These are phyloP conservation scores for Octodon degus DNA, from an alignment of 2,113 vertebrate species.

Conservation along the genomic window DNA sequence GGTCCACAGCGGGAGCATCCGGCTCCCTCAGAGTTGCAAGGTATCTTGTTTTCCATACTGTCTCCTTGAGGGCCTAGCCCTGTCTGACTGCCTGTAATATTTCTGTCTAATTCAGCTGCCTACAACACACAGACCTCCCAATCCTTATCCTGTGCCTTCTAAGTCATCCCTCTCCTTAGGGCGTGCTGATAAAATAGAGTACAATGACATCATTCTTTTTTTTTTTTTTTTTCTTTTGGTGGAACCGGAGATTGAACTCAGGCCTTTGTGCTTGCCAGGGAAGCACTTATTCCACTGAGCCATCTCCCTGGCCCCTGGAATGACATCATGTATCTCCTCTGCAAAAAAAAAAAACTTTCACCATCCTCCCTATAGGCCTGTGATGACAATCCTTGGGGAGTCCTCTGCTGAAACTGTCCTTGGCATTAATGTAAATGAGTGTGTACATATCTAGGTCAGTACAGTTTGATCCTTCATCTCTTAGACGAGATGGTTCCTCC, in stretches of 20 bases:
- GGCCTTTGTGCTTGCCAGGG: no score
- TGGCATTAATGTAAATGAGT: not conserved
- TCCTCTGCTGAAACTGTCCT: not conserved
- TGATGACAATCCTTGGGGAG: not conserved
- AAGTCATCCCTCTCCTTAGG: not conserved
- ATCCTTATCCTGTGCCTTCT: not conserved
- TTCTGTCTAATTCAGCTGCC: no score
- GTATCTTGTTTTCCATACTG: no score
- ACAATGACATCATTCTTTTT: not conserved
- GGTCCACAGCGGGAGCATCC: no score
- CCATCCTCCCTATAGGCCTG: not conserved
- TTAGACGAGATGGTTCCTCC: not conserved
- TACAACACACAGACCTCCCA: not conserved
- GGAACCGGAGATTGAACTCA: no score
- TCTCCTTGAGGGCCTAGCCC: no score
- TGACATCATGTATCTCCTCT: not conserved
- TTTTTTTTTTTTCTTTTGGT: no score
- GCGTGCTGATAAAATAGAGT: not conserved
- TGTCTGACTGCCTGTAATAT: no score
- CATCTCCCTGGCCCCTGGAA: not conserved
- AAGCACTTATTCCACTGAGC: no score
- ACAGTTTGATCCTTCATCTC: not conserved
- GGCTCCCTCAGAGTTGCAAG: no score
- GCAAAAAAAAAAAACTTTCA: not conserved
- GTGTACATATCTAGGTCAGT: not conserved